Evolutionary conservation across 2,888 invertebrate genomes (phyloP).

Genomic region (Leptinotarsa juncta): DNA sequence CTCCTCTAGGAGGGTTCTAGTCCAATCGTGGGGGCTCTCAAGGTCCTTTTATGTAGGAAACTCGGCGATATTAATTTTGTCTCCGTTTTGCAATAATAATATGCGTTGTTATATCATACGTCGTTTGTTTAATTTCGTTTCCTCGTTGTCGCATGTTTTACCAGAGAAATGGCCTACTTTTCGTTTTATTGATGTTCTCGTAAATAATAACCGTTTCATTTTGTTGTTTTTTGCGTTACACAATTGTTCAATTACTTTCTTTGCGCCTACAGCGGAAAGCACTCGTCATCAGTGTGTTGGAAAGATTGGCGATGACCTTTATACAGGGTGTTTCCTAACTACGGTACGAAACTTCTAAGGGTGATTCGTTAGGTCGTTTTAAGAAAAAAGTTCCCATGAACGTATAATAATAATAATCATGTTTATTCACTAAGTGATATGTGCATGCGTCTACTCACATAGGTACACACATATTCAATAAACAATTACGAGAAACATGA

Average conservation of each 20-base stretch:
- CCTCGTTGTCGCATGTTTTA: slow-evolving; percentile 34
- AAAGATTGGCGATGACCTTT: neutral
- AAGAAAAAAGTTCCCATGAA: no score
- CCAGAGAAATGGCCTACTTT: slow-evolving; percentile 41
- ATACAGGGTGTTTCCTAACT: no score
- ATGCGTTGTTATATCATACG: slow-evolving; percentile 42
- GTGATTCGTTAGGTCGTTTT: no score
- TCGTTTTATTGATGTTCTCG: slow-evolving; percentile 27
- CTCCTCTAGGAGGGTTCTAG: neutral
- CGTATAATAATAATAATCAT: no score
- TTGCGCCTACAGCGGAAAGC: neutral
- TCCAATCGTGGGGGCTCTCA: neutral
- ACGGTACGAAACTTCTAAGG: no score
- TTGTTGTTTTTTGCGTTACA: slow-evolving; percentile 1
- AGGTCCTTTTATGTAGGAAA: neutral
- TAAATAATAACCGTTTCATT: slow-evolving; percentile 25
- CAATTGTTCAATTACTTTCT: slow-evolving; percentile 6
- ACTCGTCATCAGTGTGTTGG: neutral
- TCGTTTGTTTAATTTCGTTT: slow-evolving; percentile 43
- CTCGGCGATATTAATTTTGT: slow-evolving; percentile 6
- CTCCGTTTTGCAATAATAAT: slow-evolving; percentile 40
- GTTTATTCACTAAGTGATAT: no score
- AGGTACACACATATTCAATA: no score
- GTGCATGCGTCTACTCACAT: no score
- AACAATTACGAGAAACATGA: no score